These are phyloP conservation scores for Homarus gammarus DNA, from an alignment of 2,888 invertebrate species.

Conservation along the genomic window DNA sequence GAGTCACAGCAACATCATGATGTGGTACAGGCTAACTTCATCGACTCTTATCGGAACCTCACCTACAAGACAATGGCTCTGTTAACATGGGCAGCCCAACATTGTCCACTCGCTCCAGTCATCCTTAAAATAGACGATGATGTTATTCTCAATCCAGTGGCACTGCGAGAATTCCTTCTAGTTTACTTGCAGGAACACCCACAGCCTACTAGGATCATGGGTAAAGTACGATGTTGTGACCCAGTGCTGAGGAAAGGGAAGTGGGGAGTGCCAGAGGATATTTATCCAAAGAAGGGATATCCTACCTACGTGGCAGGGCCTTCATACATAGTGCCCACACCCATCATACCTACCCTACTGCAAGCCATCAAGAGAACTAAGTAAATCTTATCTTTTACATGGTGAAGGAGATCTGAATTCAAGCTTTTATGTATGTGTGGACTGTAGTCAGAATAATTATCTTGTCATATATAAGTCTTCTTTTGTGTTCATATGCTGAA, in stretches of 20 bases:
- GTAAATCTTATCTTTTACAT: neutral
- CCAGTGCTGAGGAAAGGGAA: constrained; percentile 26
- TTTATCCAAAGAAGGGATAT: neutral
- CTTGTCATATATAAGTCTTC: too few relatives aligned
- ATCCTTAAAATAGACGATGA: constrained; percentile 53
- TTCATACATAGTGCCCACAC: constrained; percentile 26
- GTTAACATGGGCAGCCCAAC: constrained; percentile 17
- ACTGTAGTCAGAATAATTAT: too few relatives aligned
- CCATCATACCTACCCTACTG: constrained; percentile 21
- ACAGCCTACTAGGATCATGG: constrained; percentile 13
- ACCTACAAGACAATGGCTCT: constrained; percentile 42
- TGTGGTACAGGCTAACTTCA: constrained; percentile 41
- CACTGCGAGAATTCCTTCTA: constrained; percentile 19
- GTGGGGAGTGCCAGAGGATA: constrained; percentile 21
- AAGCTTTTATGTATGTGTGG: too few relatives aligned
- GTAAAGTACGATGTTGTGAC: constrained; percentile 31
- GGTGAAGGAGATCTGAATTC: too few relatives aligned
- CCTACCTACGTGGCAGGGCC: constrained; percentile 43
- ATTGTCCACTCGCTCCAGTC: constrained; percentile 5
- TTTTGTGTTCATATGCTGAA: too few relatives aligned
- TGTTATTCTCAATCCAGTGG: constrained; percentile 36
- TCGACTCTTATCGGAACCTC: constrained; percentile 32
- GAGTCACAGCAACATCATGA: constrained; percentile 12
- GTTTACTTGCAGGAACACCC: constrained; percentile 1
- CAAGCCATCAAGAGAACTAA: constrained; percentile 18